Conservation (phyloP, 1,140 invertebrate genomes). For the Drosophila novamexicana region DNA sequence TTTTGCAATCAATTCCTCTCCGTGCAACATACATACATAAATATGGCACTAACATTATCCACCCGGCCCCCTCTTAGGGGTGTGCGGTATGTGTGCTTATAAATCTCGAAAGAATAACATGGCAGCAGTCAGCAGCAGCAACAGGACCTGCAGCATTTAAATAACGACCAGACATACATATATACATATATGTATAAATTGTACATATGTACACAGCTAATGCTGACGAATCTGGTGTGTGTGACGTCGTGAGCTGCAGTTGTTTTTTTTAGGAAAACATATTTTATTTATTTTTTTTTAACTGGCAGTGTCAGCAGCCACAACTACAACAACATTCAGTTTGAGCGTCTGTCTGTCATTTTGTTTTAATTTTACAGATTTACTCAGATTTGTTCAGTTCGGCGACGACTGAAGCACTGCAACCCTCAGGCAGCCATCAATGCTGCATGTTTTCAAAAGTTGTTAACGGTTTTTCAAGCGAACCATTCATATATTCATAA, state of each 20-base stretch:
- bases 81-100: slow-evolving; percentile 25
- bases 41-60: slow-evolving; percentile 46
- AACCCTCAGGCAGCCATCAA: slow-evolving; percentile 39
- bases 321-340: slow-evolving; percentile 28
- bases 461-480: slow-evolving; percentile 46
- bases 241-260: slow-evolving; percentile 2
- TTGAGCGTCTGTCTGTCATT: slow-evolving; percentile 59
- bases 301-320: slow-evolving; percentile 33
- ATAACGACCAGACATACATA: slow-evolving; percentile 23
- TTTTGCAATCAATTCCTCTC: neutral
- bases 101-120: slow-evolving; percentile 54
- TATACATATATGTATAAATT: slow-evolving; percentile 2
- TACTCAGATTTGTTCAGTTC: slow-evolving; percentile 52
- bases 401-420: slow-evolving; percentile 26
- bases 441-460: slow-evolving; percentile 54
- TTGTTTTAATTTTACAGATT: slow-evolving; percentile 76
- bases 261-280: neutral
- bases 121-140: slow-evolving; percentile 40
- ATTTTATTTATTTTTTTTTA: slow-evolving; percentile 11
- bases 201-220: slow-evolving; percentile 12
- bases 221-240: slow-evolving; percentile 35
- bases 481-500: slow-evolving; percentile 49
- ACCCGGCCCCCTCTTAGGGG: neutral
- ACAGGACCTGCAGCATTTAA: slow-evolving; percentile 40
- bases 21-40: slow-evolving; percentile 25